Evolutionary conservation across 2,888 invertebrate species (phyloP), one percentile per base, ranked within the genome.

Genomic region (Gerris lacustris): DNA sequence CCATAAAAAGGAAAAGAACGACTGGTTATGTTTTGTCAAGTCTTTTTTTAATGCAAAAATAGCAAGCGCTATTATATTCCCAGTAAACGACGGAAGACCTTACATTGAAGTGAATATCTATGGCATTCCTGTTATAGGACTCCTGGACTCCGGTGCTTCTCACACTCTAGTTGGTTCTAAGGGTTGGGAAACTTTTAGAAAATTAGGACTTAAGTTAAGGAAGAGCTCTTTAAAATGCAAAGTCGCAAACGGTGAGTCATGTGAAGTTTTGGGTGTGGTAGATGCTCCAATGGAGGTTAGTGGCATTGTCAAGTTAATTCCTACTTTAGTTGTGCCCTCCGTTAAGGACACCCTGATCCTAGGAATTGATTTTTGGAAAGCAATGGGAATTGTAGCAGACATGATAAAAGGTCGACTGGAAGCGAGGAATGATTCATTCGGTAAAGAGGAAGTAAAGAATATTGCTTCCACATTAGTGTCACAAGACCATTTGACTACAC

Each of bases 61-160:
- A 9, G 15, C 15, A 11, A 55, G 55, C 15, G 55, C 11, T 11
- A 11, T 55, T 9, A 9, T 17, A 15, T 9, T n/a, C 45, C 15
- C 55, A 4, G 5, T 15, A 11, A 18, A 45, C 45, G 70, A 64
- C 66, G 43, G 9, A 5, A n/a, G 17, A 47, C 64, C 47, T 47
- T 66, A 70, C 15, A 6, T 70, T 47, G 11, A 18, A 6, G 70
- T 70, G 6, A 43, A 45, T 11, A 66, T 70, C 6, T 66, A 66
- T 31, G 70, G 70, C 2, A 45, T 45, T 1, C 66, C n/a, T 6
- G 15, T 70, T 6, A 7, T n/a, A 2, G 70, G 66, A 6, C 47
- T 70, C 6, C 47, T 70, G n/a, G 70, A 70, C 43, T 66, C 70
- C 6, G 70, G 70, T 1, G 70, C 70, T 5, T 45, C 70, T 5